Evolutionary conservation across 2,888 invertebrate species (phyloP), one percentile per base, ranked within the genome.

Genomic region (Drosophila rubida): DNA sequence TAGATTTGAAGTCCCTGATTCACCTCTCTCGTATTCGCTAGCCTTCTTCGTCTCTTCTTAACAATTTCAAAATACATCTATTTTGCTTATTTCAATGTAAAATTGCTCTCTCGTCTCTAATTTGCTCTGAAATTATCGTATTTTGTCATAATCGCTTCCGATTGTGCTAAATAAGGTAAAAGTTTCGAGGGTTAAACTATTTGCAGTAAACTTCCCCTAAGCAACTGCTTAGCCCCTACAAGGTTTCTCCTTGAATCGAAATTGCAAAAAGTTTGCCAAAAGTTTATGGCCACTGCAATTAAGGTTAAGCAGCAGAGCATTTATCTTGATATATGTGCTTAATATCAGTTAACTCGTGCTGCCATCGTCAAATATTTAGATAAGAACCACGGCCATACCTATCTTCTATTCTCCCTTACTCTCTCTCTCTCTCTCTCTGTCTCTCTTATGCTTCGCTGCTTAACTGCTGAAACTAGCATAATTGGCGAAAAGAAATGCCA

Each of bases 301-400:
- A 39, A 48, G 27, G 14, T 11, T 3, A n/a, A 27, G 14, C 11
- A 49, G 49, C 23, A 49, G 30, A 23, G 8, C 22, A n/a, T 23
- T 49, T 49, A 49, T 48, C 35, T 46, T 23, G 8, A 27, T 32
- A 27, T 27, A 9, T 45, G n/a, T 14, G 1, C 25, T 2, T 25
- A 55, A 23, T 46, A 39, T 25, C 46, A 46, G 48, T 22, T 42
- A 32, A 30, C 51, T 73, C 55, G 51, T 11, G 45, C 16, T 64
- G 70, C 23, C 51, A 64, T 55, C 64, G 53, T 70, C 60, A 39
- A 46, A 32, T 13, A 51, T 13, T 39, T 30, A 60, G 73, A 77
- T 77, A 72, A 77, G 67, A 64, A 62, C 42, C 44, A 22, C 19
- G 13, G 45, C 22, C 27, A 49, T 37, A 51, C 53, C 35, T 51